These are phyloP conservation scores for Tribolium freemani DNA, from an alignment of 2,888 invertebrate species.

Conservation along the genomic window DNA sequence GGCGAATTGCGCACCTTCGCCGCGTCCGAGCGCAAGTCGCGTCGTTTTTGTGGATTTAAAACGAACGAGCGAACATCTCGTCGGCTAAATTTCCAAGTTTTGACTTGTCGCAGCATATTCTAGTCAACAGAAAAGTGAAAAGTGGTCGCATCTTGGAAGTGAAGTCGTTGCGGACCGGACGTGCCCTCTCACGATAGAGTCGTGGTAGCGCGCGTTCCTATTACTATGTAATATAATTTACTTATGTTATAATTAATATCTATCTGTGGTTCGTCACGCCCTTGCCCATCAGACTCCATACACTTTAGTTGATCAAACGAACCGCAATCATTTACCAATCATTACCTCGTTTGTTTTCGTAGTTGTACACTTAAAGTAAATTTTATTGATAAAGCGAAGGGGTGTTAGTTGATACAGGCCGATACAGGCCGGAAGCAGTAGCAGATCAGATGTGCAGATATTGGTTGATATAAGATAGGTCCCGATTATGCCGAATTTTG, in stretches of 20 bases:
- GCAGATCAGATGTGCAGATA: constrained; percentile 31
- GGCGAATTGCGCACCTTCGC: constrained; percentile 41
- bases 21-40: background rate
- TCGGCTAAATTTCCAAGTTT: constrained; percentile 29
- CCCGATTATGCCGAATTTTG: constrained; percentile 62
- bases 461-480: constrained; percentile 18
- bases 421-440: constrained; percentile 41
- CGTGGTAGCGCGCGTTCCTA: constrained; percentile 60
- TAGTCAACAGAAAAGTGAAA: constrained; percentile 27
- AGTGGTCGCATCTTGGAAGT: constrained; percentile 13
- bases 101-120: constrained; percentile 21
- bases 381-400: constrained; percentile 52
- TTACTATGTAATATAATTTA: constrained; percentile 62
- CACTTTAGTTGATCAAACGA: constrained; percentile 64
- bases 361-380: constrained; percentile 32
- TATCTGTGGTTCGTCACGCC: constrained; percentile 65
- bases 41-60: constrained; percentile 1
- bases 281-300: constrained; percentile 64
- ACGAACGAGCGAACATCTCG: constrained; percentile 28
- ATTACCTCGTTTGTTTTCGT: constrained; percentile 36
- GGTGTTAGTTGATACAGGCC: constrained; percentile 59
- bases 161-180: constrained; percentile 46
- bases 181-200: constrained; percentile 56
- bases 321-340: constrained; percentile 37
- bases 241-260: constrained; percentile 51